Base-by-base conservation (phyloP, 2,888 invertebrate genomes). In the Cristatella mucedo region DNA sequence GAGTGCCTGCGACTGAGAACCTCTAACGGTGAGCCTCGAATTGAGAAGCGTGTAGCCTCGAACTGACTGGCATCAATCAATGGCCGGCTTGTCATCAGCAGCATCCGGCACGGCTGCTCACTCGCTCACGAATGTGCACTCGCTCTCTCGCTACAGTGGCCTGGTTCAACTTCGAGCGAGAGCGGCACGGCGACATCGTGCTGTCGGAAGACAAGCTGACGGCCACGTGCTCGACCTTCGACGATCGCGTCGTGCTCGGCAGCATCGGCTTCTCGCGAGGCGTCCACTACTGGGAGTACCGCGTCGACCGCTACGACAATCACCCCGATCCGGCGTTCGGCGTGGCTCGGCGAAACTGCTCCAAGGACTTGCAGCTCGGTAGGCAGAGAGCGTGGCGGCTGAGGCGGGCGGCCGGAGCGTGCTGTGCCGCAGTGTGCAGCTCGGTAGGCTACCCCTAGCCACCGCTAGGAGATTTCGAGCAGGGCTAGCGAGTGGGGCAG, bases 281-380 rank as follows among this genome's bases (percentile, higher is more conserved):
- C 44, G 73, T 83, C 30, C 95, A 95, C 72, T 95, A 95, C 70
- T 95, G 95, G 95, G 85, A 87, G 62, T 76, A 82, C 51, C 77
- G 77, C 37, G 75, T 95, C 53, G 87, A 93, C 69, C 76, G 82
- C 53, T 89, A 87, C 66, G 91, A 91, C 66, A 84, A 82, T 40
- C 87, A 91, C 68, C 84, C 91, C 1, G 95, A 95, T 72, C 89
- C 93, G 15, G 89, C 91, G 32, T 86, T 95, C 62, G 95, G 95
- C 2, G 77, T 95, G 40, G 93, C 93, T 1, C 71, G 89, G 48
- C 81, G 83, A 43, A 87, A 87, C 59, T 87, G 87, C 40, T 76
- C 80, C 49, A 76, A 82, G 55, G 85, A 89, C 66, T 79, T 82
- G 68, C 93, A 95, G 89, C 74, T 95, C 34, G 93, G 91, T 89